Evolutionary conservation across 2,113 vertebrate species (phyloP).

Genomic region (Rutilus rutilus): DNA sequence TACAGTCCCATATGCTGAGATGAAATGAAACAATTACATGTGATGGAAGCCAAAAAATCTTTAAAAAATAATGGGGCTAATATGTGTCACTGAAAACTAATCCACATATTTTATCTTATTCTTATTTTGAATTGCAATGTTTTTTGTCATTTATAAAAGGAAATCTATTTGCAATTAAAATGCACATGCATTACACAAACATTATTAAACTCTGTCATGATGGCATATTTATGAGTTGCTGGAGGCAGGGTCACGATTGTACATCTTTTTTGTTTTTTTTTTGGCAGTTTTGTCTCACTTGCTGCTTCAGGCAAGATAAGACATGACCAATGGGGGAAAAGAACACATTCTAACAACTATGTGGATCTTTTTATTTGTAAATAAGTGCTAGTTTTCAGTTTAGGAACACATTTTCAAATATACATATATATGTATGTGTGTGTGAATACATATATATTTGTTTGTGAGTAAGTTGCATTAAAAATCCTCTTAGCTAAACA

Average conservation of each 20-base stretch:
- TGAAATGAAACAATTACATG: slow-evolving; percentile 40
- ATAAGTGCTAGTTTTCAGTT: no score
- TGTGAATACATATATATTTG: no score
- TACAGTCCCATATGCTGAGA: slow-evolving; percentile 27
- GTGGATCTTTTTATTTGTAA: no score
- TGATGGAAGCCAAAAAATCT: slow-evolving; percentile 22
- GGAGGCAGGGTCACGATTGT: neutral
- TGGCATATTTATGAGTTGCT: slow-evolving; percentile 3
- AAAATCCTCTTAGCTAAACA: neutral
- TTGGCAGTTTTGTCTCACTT: neutral
- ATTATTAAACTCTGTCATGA: slow-evolving; percentile 36
- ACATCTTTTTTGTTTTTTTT: neutral
- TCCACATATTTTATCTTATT: slow-evolving; percentile 23
- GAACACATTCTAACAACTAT: no score
- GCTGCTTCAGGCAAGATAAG: neutral
- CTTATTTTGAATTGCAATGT: neutral
- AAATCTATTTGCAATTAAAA: slow-evolving; percentile 40
- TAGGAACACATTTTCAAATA: no score
- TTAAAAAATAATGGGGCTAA: slow-evolving; percentile 34
- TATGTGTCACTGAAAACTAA: slow-evolving; percentile 41
- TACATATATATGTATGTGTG: no score
- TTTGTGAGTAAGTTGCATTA: neutral
- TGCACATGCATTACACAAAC: slow-evolving; percentile 15
- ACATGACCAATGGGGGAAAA: neutral
- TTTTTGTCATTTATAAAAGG: neutral